These are phyloP conservation scores for Mobula birostris DNA, from an alignment of 2,113 vertebrate species.

Conservation along the genomic window DNA sequence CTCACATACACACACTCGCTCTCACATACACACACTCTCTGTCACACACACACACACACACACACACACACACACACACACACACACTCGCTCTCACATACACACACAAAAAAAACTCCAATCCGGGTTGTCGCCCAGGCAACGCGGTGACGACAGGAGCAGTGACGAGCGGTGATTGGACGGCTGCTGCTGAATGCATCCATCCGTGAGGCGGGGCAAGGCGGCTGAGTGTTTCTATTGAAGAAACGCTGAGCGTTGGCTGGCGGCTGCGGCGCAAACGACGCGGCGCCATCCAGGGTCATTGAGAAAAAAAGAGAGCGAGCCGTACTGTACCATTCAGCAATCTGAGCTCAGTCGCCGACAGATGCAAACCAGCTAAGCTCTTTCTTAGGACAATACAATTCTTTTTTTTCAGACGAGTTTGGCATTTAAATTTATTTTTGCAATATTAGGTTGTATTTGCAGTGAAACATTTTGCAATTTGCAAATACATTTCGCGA, in stretches of 20 bases:
- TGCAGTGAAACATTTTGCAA: neutral
- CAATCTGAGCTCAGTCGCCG: neutral
- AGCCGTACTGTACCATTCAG: neutral
- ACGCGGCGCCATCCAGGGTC: constrained; percentile 23
- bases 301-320: constrained; percentile 21
- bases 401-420: neutral
- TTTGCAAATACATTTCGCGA: neutral
- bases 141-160: neutral
- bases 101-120: neutral
- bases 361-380: neutral
- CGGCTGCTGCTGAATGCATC: neutral
- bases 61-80: no score
- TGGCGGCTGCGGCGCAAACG: neutral
- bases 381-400: neutral
- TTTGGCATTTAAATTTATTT: neutral
- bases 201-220: neutral
- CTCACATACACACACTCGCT: no score
- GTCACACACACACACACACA: no score
- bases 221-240: constrained; percentile 10
- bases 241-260: neutral
- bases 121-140: constrained; percentile 19
- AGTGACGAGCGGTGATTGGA: neutral
- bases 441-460: neutral
- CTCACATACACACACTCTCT: no score
- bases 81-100: no score